phyloP scores from a whole-genome alignment of 2,113 vertebrate species.

The Lampris incognitus region DNA sequence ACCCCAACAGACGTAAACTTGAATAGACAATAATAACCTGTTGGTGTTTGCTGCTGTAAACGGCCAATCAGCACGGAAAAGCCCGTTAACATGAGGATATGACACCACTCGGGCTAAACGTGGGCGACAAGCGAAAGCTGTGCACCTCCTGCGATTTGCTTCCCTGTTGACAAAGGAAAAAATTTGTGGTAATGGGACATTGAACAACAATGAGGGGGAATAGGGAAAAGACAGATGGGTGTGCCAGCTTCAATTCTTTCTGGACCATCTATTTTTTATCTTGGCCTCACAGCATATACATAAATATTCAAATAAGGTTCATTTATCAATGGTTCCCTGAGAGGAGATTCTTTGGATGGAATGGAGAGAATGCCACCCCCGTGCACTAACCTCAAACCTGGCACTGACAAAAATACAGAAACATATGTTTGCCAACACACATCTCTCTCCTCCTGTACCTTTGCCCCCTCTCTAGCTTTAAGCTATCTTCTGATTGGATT shows the following conservation, averaged over 20 bases:
- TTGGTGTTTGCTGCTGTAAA: constrained; percentile 46
- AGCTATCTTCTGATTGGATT: constrained; percentile 70
- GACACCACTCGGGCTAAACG: constrained; percentile 68
- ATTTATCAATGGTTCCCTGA: constrained; percentile 71
- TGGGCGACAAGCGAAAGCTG: constrained; percentile 69
- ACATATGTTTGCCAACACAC: constrained; percentile 40
- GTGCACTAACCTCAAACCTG: constrained; percentile 41
- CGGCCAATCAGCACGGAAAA: constrained; percentile 56
- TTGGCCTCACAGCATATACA: constrained; percentile 76
- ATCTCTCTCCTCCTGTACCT: constrained; percentile 45
- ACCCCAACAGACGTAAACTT: constrained; percentile 43
- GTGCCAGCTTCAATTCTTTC: constrained; percentile 87
- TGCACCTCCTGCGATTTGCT: constrained; percentile 72
- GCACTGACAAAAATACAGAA: constrained; percentile 60
- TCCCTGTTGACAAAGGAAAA: constrained; percentile 73
- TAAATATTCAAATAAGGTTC: constrained; percentile 81
- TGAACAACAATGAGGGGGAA: constrained; percentile 74
- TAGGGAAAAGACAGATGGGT: constrained; percentile 84
- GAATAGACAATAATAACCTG: constrained; percentile 25
- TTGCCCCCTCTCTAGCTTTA: constrained; percentile 54
- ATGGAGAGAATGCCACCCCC: constrained; percentile 48
- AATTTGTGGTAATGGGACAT: constrained; percentile 73
- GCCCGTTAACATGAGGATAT: constrained; percentile 60
- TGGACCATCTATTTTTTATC: constrained; percentile 87
- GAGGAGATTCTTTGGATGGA: constrained; percentile 65